Conservation (phyloP, 2,888 invertebrate species). For the Xanthorhoe designata region DNA sequence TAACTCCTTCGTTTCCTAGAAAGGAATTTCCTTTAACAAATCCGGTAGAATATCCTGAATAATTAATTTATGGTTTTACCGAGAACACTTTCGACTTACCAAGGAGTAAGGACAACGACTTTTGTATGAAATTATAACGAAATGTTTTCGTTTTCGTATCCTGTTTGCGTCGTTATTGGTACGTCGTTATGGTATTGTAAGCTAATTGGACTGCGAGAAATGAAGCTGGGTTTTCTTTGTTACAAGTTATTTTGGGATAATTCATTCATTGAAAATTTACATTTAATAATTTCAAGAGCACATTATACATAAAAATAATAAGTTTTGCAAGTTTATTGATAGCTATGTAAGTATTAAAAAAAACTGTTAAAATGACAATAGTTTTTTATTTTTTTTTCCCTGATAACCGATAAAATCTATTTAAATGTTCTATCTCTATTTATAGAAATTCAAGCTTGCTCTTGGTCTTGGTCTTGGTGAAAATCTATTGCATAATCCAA, state of each 20-base stretch:
- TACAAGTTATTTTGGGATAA: background rate
- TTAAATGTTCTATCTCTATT: too few relatives aligned
- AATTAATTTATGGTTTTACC: slow-evolving; percentile 40
- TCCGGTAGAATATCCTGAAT: slow-evolving; percentile 36
- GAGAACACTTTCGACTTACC: slow-evolving; percentile 39
- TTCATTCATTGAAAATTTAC: background rate
- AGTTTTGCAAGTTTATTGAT: too few relatives aligned
- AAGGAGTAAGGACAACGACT: slow-evolving; percentile 44
- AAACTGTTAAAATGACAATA: too few relatives aligned
- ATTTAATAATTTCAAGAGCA: background rate
- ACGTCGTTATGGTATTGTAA: slow-evolving; percentile 33
- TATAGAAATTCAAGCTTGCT: too few relatives aligned
- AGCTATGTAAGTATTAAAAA: too few relatives aligned
- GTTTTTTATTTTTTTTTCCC: too few relatives aligned
- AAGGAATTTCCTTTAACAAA: slow-evolving; percentile 40
- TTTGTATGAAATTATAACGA: slow-evolving; percentile 33
- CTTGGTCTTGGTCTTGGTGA: too few relatives aligned
- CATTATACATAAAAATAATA: too few relatives aligned
- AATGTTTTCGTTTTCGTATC: slow-evolving; percentile 38
- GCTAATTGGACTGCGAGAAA: slow-evolving; percentile 17
- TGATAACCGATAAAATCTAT: too few relatives aligned
- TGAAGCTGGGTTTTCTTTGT: slow-evolving; percentile 9
- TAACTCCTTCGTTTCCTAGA: slow-evolving; percentile 35
- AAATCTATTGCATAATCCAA: too few relatives aligned
- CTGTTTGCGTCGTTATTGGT: slow-evolving; percentile 45